phyloP scores from a whole-genome alignment of 2,888 invertebrate genomes.

The Ligdia adustata region DNA sequence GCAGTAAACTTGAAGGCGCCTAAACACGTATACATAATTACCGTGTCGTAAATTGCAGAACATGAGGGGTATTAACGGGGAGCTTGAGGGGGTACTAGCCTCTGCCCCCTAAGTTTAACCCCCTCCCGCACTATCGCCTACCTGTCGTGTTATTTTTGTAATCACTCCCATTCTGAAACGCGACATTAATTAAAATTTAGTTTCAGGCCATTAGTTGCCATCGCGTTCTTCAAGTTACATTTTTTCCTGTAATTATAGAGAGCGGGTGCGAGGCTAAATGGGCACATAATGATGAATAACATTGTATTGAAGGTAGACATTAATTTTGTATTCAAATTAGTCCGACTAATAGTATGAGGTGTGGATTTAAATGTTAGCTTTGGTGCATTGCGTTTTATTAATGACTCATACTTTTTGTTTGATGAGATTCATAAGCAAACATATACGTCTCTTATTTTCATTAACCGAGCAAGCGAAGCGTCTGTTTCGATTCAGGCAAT shows the following conservation, averaged over 20 bases:
- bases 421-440: conserved; percentile 20
- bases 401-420: conserved; percentile 53
- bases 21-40: conserved; percentile 78
- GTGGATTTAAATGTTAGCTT: conserved; percentile 67
- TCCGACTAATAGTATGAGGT: conserved; percentile 70
- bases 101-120: conserved; percentile 39
- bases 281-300: conserved; percentile 81
- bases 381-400: conserved; percentile 65
- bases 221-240: conserved; percentile 81
- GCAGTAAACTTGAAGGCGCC: conserved; percentile 63
- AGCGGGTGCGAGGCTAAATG: conserved; percentile 78
- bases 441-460: no score
- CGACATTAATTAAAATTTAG: conserved; percentile 85
- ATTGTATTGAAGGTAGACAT: conserved; percentile 75
- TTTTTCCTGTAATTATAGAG: conserved; percentile 80
- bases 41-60: conserved; percentile 76
- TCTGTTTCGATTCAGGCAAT: no score
- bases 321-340: conserved; percentile 83
- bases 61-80: conserved; percentile 60
- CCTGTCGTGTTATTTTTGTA: conserved; percentile 81
- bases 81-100: conserved; percentile 41
- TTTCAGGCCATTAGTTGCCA: conserved; percentile 81
- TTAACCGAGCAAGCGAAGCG: no score
- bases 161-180: conserved; percentile 83
- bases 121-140: conserved; percentile 56